Evolutionary conservation across 2,888 invertebrate genomes (phyloP).

Genomic region (Cosmopolites sordidus): DNA sequence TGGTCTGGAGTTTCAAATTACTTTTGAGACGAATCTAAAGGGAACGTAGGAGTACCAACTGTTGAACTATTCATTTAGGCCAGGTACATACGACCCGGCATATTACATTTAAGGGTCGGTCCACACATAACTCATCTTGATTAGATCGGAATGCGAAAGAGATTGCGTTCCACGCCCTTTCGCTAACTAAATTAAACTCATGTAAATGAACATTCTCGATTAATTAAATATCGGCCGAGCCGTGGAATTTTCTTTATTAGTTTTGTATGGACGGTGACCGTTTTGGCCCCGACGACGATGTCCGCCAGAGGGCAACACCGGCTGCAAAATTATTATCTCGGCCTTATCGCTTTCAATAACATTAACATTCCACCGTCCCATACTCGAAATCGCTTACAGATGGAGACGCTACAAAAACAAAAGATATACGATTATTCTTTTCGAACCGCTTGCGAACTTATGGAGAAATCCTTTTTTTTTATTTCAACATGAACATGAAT

Average conservation of each 20-base stretch:
- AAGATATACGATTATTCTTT: no score
- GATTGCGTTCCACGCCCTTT: conserved; percentile 36
- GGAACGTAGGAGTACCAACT: no score
- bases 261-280: conserved; percentile 1
- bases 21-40: no score
- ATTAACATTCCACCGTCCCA: neutral
- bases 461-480: no score
- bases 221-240: conserved; percentile 36
- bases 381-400: no score
- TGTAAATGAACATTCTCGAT: conserved; percentile 38
- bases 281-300: neutral
- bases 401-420: no score
- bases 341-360: neutral
- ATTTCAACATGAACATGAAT: no score
- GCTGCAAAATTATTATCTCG: neutral
- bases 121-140: conserved; percentile 41
- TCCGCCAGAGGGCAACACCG: conserved; percentile 1
- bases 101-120: conserved; percentile 23
- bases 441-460: no score
- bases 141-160: conserved; percentile 44
- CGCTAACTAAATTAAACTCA: conserved; percentile 42
- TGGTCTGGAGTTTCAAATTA: no score
- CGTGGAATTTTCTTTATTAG: conserved; percentile 3
- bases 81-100: neutral
- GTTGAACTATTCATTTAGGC: neutral